phyloP scores from a whole-genome alignment of 2,797 vertebrate genomes.

The Dallia pectoralis region DNA sequence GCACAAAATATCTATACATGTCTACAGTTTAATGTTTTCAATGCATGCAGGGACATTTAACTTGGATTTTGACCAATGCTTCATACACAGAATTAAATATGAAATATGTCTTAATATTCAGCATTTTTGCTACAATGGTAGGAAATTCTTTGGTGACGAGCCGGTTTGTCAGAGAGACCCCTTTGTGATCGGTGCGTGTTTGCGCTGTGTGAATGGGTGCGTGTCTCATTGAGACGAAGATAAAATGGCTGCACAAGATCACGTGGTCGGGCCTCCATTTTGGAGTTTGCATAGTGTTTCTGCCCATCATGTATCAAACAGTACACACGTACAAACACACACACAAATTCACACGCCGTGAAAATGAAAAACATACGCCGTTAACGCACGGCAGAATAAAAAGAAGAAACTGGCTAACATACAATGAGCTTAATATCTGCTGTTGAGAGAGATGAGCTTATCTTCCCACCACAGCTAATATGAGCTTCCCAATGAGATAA shows the following conservation, averaged over 20 bases:
- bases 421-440: constrained; percentile 66
- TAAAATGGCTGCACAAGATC: constrained; percentile 56
- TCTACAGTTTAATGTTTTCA: neutral
- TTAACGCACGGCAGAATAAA: constrained; percentile 23
- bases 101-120: neutral
- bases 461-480: constrained; percentile 75
- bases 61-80: neutral
- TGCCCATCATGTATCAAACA: constrained; percentile 18
- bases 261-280: constrained; percentile 64
- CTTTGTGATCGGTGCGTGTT: constrained; percentile 8
- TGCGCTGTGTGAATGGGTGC: neutral
- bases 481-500: constrained; percentile 75
- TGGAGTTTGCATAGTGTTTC: constrained; percentile 34
- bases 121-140: constrained; percentile 1
- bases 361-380: constrained; percentile 23
- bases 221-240: constrained; percentile 6
- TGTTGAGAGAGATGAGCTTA: constrained; percentile 69
- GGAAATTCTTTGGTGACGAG: constrained; percentile 16
- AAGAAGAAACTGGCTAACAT: constrained; percentile 55
- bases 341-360: constrained; percentile 18
- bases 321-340: constrained; percentile 20
- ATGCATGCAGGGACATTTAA: neutral
- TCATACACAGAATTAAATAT: neutral
- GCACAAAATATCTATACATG: neutral
- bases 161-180: constrained; percentile 4